These are phyloP conservation scores for Micropoecilia bifurca DNA, from an alignment of 2,797 vertebrate species.

Conservation along the genomic window DNA sequence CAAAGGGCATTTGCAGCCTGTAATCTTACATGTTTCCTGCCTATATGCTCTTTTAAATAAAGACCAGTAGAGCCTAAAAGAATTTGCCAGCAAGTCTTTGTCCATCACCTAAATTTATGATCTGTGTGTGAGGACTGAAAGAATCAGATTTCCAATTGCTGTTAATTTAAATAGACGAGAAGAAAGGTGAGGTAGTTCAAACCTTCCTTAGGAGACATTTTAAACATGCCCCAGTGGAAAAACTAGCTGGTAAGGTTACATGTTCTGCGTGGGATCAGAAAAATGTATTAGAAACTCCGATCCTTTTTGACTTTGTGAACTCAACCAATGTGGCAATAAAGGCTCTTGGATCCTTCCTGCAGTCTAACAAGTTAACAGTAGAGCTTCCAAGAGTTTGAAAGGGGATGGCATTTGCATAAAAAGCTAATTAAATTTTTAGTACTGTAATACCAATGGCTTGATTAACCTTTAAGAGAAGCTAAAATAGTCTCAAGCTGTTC, in stretches of 20 bases:
- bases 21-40: too few relatives aligned
- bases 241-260: not conserved
- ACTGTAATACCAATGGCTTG: not conserved
- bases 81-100: not conserved
- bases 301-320: not conserved
- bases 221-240: not conserved
- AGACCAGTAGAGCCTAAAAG: too few relatives aligned
- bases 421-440: not conserved
- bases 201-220: not conserved
- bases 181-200: not conserved
- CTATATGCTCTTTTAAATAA: too few relatives aligned
- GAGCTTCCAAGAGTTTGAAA: not conserved
- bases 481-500: not conserved
- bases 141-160: not conserved
- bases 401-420: not conserved
- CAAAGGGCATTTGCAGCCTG: too few relatives aligned
- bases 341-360: not conserved
- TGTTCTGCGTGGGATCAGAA: not conserved
- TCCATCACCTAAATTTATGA: not conserved
- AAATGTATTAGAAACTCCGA: not conserved
- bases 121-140: not conserved
- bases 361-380: not conserved
- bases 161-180: not conserved
- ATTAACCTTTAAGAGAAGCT: not conserved
- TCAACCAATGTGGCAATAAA: not conserved